These are phyloP conservation scores for Coregonus suidteri DNA, from an alignment of 2,797 vertebrate genomes.

Conservation along the genomic window DNA sequence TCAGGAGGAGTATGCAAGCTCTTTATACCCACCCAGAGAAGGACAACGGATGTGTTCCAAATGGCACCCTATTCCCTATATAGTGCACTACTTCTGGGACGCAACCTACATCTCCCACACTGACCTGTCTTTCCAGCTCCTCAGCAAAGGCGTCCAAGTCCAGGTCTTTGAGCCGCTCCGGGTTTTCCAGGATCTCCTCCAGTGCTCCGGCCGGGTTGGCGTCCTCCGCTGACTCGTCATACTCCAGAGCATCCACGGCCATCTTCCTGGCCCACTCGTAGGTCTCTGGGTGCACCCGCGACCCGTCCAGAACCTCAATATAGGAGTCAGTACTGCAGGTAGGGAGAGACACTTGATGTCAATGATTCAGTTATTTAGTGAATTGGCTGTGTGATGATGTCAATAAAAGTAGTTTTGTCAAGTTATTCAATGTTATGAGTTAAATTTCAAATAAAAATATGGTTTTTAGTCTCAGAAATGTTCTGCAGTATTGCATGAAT, in stretches of 20 bases:
- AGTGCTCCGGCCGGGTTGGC: constrained; percentile 88
- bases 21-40: neutral
- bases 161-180: constrained; percentile 85
- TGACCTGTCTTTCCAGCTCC: constrained; percentile 88
- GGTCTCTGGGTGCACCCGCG: constrained; percentile 86
- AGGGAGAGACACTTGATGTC: constrained; percentile 15
- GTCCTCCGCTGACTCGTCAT: constrained; percentile 87
- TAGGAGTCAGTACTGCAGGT: constrained; percentile 85
- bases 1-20: neutral
- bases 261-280: constrained; percentile 90
- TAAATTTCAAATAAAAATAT: neutral
- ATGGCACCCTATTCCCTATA: neutral
- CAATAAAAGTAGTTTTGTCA: neutral
- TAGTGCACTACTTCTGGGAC: neutral
- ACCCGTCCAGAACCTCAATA: constrained; percentile 87
- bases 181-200: constrained; percentile 89
- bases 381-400: constrained; percentile 2
- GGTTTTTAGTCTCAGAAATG: neutral
- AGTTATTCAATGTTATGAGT: neutral
- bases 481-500: neutral
- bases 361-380: neutral
- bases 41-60: neutral
- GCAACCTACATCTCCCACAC: neutral
- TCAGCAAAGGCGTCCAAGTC: constrained; percentile 88
- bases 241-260: constrained; percentile 88